These are phyloP conservation scores for Salticus scenicus DNA, from an alignment of 2,888 invertebrate species.

Conservation along the genomic window DNA sequence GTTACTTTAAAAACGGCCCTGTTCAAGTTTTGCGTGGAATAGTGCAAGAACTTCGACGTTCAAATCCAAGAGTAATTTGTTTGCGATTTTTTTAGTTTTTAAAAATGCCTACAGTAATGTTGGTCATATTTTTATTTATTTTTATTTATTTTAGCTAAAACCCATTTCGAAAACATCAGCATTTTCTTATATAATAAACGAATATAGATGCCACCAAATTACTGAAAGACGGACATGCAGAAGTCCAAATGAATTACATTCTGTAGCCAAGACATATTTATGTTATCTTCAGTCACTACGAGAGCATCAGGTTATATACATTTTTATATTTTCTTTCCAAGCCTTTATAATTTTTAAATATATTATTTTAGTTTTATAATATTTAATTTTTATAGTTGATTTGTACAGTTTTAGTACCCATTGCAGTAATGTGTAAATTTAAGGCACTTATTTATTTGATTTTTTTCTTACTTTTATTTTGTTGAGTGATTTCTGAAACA, in stretches of 20 bases:
- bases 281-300: conserved; percentile 49
- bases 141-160: conserved; percentile 35
- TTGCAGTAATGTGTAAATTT: too few relatives aligned
- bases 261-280: conserved; percentile 47
- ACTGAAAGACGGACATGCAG: conserved; percentile 46
- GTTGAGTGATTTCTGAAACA: too few relatives aligned
- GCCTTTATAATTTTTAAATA: too few relatives aligned
- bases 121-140: background rate
- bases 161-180: conserved; percentile 40
- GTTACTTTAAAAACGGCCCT: background rate
- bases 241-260: conserved; percentile 35
- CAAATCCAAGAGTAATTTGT: conserved; percentile 37
- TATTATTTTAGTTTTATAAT: too few relatives aligned
- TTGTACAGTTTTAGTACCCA: too few relatives aligned
- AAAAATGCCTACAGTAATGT: background rate
- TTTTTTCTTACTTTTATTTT: too few relatives aligned
- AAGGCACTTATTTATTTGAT: too few relatives aligned
- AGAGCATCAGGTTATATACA: conserved; percentile 38
- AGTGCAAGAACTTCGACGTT: conserved; percentile 36
- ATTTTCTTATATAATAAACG: conserved; percentile 37
- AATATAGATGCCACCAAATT: conserved; percentile 45
- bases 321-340: too few relatives aligned
- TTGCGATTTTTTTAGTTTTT: background rate
- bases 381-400: too few relatives aligned
- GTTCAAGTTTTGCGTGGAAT: conserved; percentile 31